Evolutionary conservation across 1,140 invertebrate genomes (phyloP), one percentile per base, ranked within the genome.

Genomic region (Drosophila lacteicornis): DNA sequence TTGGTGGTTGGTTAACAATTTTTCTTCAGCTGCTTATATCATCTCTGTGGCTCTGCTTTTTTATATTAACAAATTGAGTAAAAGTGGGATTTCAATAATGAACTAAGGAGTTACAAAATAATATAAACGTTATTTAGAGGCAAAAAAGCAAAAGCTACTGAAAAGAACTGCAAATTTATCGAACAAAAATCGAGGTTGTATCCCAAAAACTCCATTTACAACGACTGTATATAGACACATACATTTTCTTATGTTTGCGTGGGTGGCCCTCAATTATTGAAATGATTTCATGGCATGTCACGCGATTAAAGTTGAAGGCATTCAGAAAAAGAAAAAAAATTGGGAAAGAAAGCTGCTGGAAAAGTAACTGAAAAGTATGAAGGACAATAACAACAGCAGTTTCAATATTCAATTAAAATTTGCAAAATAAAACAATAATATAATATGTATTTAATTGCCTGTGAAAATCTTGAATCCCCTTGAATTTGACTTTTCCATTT

Each of bases 241-340:
- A 8, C 55, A 12, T 53, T 36, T 33, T 19, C n/a, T 36, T 36
- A 36, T 38, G 22, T 47, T 43, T 60, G 36, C 43, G 49, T 65
- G 49, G 56, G 69, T 43, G 71, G 77, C 77, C 82, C 74, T 63
- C 74, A 85, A 80, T 81, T 84, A 85, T 80, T 66, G 73, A 62
- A 83, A 85, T 61, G 63, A 74, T 84, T 78, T 80, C 57, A 66
- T 59, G 63, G 56, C 68, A 58, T 62, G 78, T 81, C 82, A 85
- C 82, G 82, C 82, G 82, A 85, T 79, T 85, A 60, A 79, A 79
- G 74, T 77, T 60, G 47, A 58, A 50, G 60, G 33, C n/a, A 65
- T 59, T 19, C 47, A 17, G 42, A 17, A 17, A 43, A 56, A 25
- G n/a, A n/a, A 4, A 15, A 25, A 1, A 47, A 40, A 19, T 25